These are phyloP conservation scores for Tauraco hartlaubi DNA, from an alignment of 2,797 vertebrate genomes.

Conservation along the genomic window DNA sequence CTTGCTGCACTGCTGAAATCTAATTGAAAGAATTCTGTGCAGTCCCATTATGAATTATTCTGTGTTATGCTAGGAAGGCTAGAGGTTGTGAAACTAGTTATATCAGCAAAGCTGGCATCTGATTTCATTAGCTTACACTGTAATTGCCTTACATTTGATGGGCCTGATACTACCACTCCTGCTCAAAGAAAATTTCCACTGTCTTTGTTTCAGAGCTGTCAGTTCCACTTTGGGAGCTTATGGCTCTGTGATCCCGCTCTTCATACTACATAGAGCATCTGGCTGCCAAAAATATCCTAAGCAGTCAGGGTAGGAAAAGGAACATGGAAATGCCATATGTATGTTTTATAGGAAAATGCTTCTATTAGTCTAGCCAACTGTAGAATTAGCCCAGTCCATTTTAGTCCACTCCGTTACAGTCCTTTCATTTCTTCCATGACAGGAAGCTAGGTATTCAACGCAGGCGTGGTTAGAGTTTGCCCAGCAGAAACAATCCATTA, in stretches of 20 bases:
- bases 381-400: not conserved
- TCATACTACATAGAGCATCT: not conserved
- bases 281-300: not conserved
- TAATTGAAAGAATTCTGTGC: slow-evolving; percentile 75
- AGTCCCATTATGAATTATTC: slow-evolving; percentile 77
- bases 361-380: not conserved
- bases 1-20: slow-evolving; percentile 53
- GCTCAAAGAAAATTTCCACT: not conserved
- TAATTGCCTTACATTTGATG: slow-evolving; percentile 50
- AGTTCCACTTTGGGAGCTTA: not conserved
- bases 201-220: slow-evolving; percentile 18
- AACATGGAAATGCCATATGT: not conserved
- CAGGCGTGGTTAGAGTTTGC: not conserved
- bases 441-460: not conserved
- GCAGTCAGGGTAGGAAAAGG: not conserved
- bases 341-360: not conserved
- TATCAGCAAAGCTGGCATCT: slow-evolving; percentile 61
- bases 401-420: not conserved
- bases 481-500: not conserved
- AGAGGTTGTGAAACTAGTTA: slow-evolving; percentile 68
- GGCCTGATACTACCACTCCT: not conserved
- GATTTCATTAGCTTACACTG: slow-evolving; percentile 63
- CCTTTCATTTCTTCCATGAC: not conserved
- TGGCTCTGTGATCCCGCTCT: not conserved
- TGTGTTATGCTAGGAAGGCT: slow-evolving; percentile 66